A percentile compares a stretch with the other conserved stretches of the same genome.
These are phyloP conservation scores for Bucorvus abyssinicus DNA, from an alignment of 2,797 vertebrate genomes.

Conservation along the genomic window DNA sequence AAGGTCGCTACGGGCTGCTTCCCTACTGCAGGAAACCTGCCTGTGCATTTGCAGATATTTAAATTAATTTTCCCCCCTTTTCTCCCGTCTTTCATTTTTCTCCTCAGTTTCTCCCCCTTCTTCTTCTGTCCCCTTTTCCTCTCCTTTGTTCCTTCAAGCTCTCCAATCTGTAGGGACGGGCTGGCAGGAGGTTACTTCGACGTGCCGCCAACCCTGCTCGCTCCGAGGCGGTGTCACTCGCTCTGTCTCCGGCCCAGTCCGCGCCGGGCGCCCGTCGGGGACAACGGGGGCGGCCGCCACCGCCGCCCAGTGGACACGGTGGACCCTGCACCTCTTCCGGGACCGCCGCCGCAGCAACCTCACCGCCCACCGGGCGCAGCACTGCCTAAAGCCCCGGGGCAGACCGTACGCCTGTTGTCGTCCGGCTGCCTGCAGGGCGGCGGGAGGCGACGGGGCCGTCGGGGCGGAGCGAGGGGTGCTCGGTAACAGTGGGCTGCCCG, in stretches of 20 bases:
- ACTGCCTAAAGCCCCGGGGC: background rate
- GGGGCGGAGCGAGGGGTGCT: background rate
- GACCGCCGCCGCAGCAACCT: background rate
- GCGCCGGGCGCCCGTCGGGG: background rate
- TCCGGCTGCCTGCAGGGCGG: background rate
- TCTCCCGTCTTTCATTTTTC: background rate
- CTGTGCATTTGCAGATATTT: background rate
- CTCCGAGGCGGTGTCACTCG: background rate
- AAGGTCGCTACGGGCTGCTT: background rate
- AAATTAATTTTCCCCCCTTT: background rate
- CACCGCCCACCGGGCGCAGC: background rate
- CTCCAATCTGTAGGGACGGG: too few relatives aligned
- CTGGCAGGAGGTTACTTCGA: background rate
- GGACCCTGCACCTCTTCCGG: conserved; percentile 13
- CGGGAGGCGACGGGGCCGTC: background rate
- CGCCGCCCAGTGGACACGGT: conserved; percentile 74
- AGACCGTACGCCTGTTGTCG: background rate
- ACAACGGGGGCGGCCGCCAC: conserved; percentile 25
- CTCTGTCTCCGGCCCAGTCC: background rate
- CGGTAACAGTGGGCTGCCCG: background rate
- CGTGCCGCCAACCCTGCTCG: background rate
- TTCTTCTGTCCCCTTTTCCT: background rate
- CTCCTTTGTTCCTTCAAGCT: background rate
- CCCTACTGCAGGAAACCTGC: background rate
- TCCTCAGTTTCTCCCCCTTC: background rate